Percentiles rank a stretch among this genome's conserved stretches.
These are phyloP conservation scores for Ameiurus melas DNA, from an alignment of 2,113 vertebrate species.

Conservation along the genomic window DNA sequence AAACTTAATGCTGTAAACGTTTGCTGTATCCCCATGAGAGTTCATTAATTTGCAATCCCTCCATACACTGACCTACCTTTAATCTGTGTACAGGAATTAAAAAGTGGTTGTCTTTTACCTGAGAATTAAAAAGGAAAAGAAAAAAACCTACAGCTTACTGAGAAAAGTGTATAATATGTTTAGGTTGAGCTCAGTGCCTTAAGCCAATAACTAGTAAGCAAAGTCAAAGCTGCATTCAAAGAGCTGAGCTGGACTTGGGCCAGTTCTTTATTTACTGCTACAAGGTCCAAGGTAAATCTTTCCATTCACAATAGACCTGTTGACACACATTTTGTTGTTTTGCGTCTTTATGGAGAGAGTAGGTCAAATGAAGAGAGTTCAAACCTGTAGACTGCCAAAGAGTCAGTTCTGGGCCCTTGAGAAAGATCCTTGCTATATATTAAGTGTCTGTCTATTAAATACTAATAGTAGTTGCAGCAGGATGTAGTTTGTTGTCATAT, in stretches of 20 bases:
- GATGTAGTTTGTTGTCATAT: neutral
- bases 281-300: neutral
- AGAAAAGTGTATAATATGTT: neutral
- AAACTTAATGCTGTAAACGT: neutral
- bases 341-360: neutral
- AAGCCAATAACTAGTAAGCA: neutral
- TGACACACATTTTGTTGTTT: neutral
- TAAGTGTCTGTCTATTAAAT: neutral
- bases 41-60: neutral
- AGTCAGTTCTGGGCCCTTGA: neutral
- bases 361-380: neutral
- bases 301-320: neutral
- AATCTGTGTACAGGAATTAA: neutral
- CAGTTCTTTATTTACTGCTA: neutral
- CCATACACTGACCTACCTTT: neutral
- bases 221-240: neutral
- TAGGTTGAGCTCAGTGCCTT: neutral
- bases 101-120: neutral
- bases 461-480: too few species aligned
- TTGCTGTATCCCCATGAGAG: neutral
- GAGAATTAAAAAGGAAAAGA: neutral
- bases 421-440: neutral
- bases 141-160: neutral
- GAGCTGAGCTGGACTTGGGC: neutral
- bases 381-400: neutral